Conservation (phyloP, 1,140 invertebrate species). For the Zaprionus davidi region DNA sequence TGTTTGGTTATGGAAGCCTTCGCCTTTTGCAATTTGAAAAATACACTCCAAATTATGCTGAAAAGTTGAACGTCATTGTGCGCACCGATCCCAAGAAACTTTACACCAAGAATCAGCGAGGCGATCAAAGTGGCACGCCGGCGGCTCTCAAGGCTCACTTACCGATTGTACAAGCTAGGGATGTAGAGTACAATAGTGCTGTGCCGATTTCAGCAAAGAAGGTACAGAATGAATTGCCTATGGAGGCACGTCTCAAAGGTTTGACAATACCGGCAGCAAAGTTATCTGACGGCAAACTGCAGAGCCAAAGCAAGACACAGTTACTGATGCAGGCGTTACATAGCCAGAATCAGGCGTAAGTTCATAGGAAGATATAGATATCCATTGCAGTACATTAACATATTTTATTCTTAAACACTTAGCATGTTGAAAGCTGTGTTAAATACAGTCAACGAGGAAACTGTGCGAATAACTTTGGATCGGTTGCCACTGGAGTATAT, state of each 20-base stretch:
- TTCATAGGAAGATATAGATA: background rate
- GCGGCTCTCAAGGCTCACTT: constrained; percentile 85
- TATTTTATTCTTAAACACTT: background rate
- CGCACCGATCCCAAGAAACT: constrained; percentile 85
- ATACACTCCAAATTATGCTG: constrained; percentile 86
- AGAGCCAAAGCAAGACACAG: constrained; percentile 89
- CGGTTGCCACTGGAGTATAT: constrained; percentile 88
- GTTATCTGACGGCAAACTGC: constrained; percentile 83
- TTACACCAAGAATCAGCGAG: constrained; percentile 82
- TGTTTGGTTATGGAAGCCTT: constrained; percentile 86
- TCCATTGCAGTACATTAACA: background rate
- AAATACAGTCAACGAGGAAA: constrained; percentile 85
- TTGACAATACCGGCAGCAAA: constrained; percentile 85
- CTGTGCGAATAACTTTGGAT: constrained; percentile 87
- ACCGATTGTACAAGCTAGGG: constrained; percentile 83
- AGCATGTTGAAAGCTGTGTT: constrained; percentile 87
- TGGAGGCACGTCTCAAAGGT: constrained; percentile 91
- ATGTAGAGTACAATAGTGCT: constrained; percentile 75
- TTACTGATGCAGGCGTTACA: constrained; percentile 91
- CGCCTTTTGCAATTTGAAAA: constrained; percentile 87
- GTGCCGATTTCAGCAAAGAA: constrained; percentile 84
- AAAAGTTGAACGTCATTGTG: constrained; percentile 86
- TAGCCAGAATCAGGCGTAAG: constrained; percentile 89
- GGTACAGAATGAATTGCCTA: constrained; percentile 88
- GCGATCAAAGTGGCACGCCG: constrained; percentile 61